A percentile compares a stretch with the other conserved stretches of the same genome.
These are phyloP conservation scores for Proctacanthus coquilletti DNA, from an alignment of 1,140 invertebrate species.

Conservation along the genomic window DNA sequence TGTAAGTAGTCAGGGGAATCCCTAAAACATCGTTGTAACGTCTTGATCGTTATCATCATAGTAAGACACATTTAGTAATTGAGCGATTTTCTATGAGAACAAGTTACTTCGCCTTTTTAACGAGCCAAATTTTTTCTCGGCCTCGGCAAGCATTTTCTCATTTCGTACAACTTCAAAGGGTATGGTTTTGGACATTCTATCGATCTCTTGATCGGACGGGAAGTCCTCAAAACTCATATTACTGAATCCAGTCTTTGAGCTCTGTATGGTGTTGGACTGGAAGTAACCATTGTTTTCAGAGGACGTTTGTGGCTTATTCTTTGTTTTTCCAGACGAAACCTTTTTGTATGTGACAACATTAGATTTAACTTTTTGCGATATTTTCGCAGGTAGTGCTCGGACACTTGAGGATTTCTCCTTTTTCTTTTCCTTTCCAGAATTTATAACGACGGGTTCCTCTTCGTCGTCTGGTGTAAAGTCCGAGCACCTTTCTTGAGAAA, in stretches of 20 bases:
- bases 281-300: constrained; percentile 12
- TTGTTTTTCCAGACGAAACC: constrained; percentile 6
- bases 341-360: constrained; percentile 18
- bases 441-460: constrained; percentile 26
- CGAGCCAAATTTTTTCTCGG: constrained; percentile 44
- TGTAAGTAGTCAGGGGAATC: no score
- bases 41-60: no score
- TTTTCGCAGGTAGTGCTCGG: constrained; percentile 22
- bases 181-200: constrained; percentile 28
- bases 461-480: constrained; percentile 28
- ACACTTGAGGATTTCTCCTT: constrained; percentile 25
- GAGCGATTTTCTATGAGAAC: constrained; percentile 35
- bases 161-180: constrained; percentile 48
- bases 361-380: constrained; percentile 25
- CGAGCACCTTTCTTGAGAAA: constrained; percentile 26
- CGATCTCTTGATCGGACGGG: constrained; percentile 45
- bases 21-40: no score
- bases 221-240: constrained; percentile 71
- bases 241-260: constrained; percentile 43
- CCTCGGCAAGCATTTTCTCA: constrained; percentile 33
- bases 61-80: no score
- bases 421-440: constrained; percentile 9
- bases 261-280: constrained; percentile 27
- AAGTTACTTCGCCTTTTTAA: constrained; percentile 50
- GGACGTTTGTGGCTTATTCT: no score